Evolutionary conservation across 2,113 vertebrate species (phyloP).

Genomic region (Sterna hirundo): DNA sequence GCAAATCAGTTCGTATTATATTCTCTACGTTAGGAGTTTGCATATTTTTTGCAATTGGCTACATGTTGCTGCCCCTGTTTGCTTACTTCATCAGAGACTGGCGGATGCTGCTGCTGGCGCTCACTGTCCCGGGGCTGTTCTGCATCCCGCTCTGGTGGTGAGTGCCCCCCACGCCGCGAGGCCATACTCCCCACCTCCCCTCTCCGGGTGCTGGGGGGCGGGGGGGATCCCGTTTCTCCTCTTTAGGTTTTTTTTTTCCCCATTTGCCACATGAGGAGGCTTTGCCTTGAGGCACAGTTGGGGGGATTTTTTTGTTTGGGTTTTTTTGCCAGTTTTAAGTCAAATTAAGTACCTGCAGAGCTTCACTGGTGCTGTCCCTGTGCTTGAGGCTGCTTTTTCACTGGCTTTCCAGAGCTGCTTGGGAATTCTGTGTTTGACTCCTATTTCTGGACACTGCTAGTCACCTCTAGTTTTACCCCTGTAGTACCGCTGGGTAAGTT

Average conservation of each 20-base stretch:
- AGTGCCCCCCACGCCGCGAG: conserved; percentile 42
- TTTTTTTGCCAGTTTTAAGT: neutral
- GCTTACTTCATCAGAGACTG: conserved; percentile 90
- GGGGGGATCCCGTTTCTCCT: neutral
- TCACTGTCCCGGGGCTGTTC: conserved; percentile 78
- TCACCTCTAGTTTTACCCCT: neutral
- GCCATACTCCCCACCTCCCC: neutral
- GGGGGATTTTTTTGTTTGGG: neutral
- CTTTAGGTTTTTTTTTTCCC: neutral
- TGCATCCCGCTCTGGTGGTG: conserved; percentile 89
- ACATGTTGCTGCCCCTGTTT: conserved; percentile 87
- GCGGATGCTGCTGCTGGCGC: conserved; percentile 82
- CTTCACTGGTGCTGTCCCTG: neutral
- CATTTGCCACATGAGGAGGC: rapidly evolving
- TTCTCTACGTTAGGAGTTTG: conserved; percentile 87
- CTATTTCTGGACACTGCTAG: neutral
- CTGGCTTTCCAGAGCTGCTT: neutral
- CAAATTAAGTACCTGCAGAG: neutral
- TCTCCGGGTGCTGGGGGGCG: neutral
- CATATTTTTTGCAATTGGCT: conserved; percentile 87
- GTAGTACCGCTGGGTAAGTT: neutral
- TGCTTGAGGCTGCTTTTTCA: neutral
- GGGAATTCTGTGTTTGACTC: neutral
- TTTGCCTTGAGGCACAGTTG: neutral
- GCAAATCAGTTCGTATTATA: conserved; percentile 79